phyloP scores from a whole-genome alignment of 2,888 invertebrate genomes.

The Chironomus tentans region DNA sequence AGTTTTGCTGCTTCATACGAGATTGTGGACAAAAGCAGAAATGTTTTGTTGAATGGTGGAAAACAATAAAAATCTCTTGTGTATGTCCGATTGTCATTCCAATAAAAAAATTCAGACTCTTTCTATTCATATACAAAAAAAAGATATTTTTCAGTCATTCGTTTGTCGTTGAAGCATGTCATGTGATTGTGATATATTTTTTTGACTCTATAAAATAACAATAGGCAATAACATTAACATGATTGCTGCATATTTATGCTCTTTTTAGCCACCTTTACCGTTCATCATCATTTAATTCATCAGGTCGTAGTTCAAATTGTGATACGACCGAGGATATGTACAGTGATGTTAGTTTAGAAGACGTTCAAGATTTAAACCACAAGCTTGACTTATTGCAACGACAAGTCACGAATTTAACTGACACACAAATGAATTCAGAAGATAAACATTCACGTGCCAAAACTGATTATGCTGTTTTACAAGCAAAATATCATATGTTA shows the following conservation, averaged over 20 bases:
- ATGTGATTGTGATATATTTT: not conserved
- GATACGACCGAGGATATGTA: slow-evolving; percentile 92
- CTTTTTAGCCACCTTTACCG: slow-evolving; percentile 77
- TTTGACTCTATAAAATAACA: slow-evolving; percentile 26
- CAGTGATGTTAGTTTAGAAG: slow-evolving; percentile 87
- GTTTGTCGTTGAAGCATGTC: not conserved
- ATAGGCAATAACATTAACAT: too few relatives aligned
- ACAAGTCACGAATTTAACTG: slow-evolving; percentile 80
- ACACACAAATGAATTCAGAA: slow-evolving; percentile 78
- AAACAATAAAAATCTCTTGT: not conserved
- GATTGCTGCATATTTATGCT: too few relatives aligned
- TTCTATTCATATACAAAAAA: not conserved
- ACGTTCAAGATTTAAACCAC: slow-evolving; percentile 88
- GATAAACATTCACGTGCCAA: slow-evolving; percentile 83
- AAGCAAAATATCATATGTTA: slow-evolving; percentile 82
- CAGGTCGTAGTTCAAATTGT: slow-evolving; percentile 83
- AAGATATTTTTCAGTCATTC: not conserved
- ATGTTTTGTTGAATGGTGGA: too few relatives aligned
- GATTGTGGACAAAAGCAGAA: too few relatives aligned
- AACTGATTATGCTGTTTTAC: slow-evolving; percentile 85
- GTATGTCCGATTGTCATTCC: not conserved
- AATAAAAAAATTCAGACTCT: too few relatives aligned
- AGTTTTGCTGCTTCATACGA: too few relatives aligned
- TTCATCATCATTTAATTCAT: slow-evolving; percentile 88
- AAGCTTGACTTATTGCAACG: slow-evolving; percentile 89